Evolutionary conservation across 2,888 invertebrate species (phyloP).

Genomic region (Rhagophthalmus giganteus): DNA sequence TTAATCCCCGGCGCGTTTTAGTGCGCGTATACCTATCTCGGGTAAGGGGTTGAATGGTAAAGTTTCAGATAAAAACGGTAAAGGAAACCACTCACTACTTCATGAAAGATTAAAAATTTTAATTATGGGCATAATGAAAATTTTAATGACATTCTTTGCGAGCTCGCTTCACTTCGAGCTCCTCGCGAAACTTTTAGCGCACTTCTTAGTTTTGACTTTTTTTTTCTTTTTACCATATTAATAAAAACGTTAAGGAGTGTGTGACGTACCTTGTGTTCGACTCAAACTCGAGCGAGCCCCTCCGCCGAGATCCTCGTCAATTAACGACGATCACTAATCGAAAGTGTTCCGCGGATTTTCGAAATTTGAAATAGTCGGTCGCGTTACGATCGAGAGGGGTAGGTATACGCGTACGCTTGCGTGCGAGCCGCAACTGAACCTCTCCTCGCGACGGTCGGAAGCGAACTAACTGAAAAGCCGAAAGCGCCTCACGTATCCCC

Average conservation of each 20-base stretch:
- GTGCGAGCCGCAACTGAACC: conserved; percentile 12
- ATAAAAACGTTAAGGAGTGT: too few relatives aligned
- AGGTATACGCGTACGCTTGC: conserved; percentile 24
- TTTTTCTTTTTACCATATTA: too few relatives aligned
- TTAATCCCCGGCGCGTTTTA: conserved; percentile 4
- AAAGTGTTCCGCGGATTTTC: too few relatives aligned
- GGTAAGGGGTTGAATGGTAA: conserved; percentile 14
- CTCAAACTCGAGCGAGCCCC: too few relatives aligned
- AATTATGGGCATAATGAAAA: conserved; percentile 38
- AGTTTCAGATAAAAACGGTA: conserved; percentile 24
- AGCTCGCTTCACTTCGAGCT: background rate
- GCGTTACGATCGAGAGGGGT: too few relatives aligned
- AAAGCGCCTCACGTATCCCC: conserved; percentile 20
- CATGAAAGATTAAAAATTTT: conserved; percentile 40
- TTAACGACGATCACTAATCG: too few relatives aligned
- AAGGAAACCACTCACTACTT: conserved; percentile 33
- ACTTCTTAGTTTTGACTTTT: too few relatives aligned
- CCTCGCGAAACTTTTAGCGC: too few relatives aligned
- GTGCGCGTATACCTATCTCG: too few relatives aligned
- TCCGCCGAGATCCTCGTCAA: too few relatives aligned
- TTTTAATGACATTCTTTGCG: conserved; percentile 32
- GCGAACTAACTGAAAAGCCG: conserved; percentile 31
- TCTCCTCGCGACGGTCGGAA: conserved; percentile 30
- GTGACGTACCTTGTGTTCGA: too few relatives aligned
- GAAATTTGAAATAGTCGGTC: too few relatives aligned